Conservation (phyloP, 2,888 invertebrate genomes). For the Sylvicola cinctus region DNA sequence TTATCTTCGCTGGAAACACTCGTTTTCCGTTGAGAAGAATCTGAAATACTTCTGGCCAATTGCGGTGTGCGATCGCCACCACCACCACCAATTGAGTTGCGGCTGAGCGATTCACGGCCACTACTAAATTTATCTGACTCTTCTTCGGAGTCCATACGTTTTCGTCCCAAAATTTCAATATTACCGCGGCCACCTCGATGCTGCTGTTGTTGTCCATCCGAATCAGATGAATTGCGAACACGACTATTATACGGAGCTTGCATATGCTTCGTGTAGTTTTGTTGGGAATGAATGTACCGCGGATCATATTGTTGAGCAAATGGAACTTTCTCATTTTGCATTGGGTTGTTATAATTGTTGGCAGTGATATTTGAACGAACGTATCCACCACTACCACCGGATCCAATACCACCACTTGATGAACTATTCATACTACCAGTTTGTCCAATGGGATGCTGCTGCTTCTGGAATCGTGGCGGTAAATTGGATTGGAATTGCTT, state of each 20-base stretch:
- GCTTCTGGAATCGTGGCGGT: constrained; percentile 68
- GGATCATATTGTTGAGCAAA: constrained; percentile 16
- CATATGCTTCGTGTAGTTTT: constrained; percentile 7
- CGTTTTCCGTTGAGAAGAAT: constrained; percentile 25
- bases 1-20: constrained; percentile 16
- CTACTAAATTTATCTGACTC: constrained; percentile 11
- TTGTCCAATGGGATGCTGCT: constrained; percentile 32
- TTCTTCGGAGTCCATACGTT: constrained; percentile 12
- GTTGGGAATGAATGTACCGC: constrained; percentile 12
- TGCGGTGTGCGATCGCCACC: constrained; percentile 9
- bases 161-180: neutral
- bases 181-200: constrained; percentile 7
- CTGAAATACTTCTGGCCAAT: constrained; percentile 25
- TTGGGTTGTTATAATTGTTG: constrained; percentile 8
- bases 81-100: constrained; percentile 7
- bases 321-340: constrained; percentile 8
- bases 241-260: constrained; percentile 5
- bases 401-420: neutral
- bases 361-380: constrained; percentile 11
- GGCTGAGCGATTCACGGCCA: constrained; percentile 10
- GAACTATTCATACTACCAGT: neutral
- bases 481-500: constrained; percentile 62
- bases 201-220: neutral
- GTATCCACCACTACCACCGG: constrained; percentile 3
- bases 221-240: constrained; percentile 10